phyloP scores from a whole-genome alignment of 2,113 vertebrate genomes.

The Sphyrna mokarran region DNA sequence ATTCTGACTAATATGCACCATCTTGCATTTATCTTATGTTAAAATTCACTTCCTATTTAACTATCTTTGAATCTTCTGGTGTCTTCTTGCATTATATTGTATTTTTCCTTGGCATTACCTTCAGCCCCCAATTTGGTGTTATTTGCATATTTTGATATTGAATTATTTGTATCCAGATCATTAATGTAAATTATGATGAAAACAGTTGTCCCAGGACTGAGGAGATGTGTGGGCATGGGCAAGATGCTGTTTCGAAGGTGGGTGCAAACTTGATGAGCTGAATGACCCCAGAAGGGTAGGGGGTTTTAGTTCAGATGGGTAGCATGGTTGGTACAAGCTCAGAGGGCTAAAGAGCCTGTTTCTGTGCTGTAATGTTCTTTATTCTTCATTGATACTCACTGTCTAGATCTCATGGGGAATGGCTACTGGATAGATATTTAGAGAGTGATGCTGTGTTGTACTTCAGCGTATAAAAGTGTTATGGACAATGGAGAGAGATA shows the following conservation, averaged over 20 bases:
- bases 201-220: background rate
- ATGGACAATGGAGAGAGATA: too few relatives aligned
- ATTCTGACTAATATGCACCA: background rate
- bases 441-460: background rate
- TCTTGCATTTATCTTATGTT: background rate
- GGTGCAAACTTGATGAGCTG: too few relatives aligned
- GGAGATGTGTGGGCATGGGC: too few relatives aligned
- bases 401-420: background rate
- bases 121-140: background rate
- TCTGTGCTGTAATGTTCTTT: too few relatives aligned
- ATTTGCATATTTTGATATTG: background rate
- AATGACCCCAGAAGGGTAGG: too few relatives aligned
- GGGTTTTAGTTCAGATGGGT: too few relatives aligned
- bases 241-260: too few relatives aligned
- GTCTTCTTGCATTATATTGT: background rate
- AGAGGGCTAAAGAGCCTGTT: too few relatives aligned
- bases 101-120: background rate
- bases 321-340: too few relatives aligned
- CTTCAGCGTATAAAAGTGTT: background rate
- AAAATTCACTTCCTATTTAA: background rate
- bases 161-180: background rate
- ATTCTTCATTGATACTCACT: background rate
- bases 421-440: background rate
- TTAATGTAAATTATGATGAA: background rate
- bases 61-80: background rate